These are phyloP conservation scores for Herpailurus yagouaroundi DNA, from an alignment of 2,113 vertebrate species.

Conservation along the genomic window DNA sequence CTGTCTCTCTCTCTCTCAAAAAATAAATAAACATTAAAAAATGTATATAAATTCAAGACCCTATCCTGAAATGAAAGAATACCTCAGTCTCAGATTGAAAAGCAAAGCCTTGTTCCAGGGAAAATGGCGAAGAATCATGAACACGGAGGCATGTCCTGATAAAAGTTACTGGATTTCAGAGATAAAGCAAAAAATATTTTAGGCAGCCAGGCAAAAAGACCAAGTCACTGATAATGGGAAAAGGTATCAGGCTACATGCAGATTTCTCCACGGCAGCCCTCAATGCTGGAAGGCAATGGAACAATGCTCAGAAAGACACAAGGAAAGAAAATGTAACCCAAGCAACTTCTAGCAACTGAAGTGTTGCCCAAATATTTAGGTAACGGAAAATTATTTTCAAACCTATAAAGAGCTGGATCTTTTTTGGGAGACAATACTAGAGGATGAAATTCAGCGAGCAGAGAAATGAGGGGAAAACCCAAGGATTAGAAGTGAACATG, in stretches of 20 bases:
- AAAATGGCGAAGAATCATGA: background rate
- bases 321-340: background rate
- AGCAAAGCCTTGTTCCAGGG: background rate
- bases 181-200: background rate
- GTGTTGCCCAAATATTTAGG: background rate
- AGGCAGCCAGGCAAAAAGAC: too few relatives aligned
- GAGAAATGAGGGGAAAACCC: background rate
- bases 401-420: background rate
- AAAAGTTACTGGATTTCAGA: background rate
- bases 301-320: background rate
- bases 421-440: background rate
- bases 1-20: too few relatives aligned
- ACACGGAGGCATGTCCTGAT: background rate
- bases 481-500: background rate
- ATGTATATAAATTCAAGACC: background rate
- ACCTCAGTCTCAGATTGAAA: background rate
- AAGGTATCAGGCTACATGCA: background rate
- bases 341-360: background rate
- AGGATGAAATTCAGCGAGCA: background rate
- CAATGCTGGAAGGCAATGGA: background rate
- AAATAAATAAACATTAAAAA: too few relatives aligned
- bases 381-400: background rate
- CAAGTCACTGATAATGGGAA: too few relatives aligned
- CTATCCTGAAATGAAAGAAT: background rate
- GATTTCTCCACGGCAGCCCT: background rate